Evolutionary conservation across 2,888 invertebrate genomes (phyloP).

Genomic region (Drosophila limbata): DNA sequence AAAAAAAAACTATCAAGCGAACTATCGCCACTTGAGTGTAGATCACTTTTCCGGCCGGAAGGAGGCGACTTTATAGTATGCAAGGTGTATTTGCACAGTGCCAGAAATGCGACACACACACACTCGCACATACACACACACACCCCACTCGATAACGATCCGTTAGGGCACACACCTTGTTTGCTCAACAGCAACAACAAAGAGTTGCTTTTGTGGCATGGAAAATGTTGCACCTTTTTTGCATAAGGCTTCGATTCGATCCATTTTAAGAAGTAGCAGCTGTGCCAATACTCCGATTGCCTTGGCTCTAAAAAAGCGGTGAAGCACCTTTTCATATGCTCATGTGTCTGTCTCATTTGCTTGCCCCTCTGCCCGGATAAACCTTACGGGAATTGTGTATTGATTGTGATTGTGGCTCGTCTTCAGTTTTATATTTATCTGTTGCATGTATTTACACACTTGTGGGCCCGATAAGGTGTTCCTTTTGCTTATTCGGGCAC

Average conservation of each 20-base stretch:
- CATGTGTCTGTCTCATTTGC: slow-evolving; percentile 32
- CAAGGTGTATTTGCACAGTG: slow-evolving; percentile 77
- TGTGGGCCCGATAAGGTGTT: slow-evolving; percentile 53
- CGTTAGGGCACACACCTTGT: slow-evolving; percentile 61
- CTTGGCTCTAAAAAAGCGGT: slow-evolving; percentile 10
- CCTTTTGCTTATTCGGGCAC: slow-evolving; percentile 12
- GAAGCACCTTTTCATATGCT: slow-evolving; percentile 57
- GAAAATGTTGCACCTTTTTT: slow-evolving; percentile 76
- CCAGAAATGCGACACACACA: slow-evolving; percentile 37
- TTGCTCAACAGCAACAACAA: slow-evolving; percentile 70
- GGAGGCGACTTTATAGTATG: slow-evolving; percentile 50
- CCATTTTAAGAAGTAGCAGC: slow-evolving; percentile 58
- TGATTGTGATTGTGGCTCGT: slow-evolving; percentile 31
- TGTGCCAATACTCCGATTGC: slow-evolving; percentile 67
- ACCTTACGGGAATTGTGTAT: slow-evolving; percentile 46
- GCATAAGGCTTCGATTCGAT: slow-evolving; percentile 58
- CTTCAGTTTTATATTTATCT: slow-evolving; percentile 49
- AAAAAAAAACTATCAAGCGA: slow-evolving; percentile 8
- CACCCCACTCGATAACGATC: slow-evolving; percentile 46
- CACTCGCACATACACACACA: slow-evolving; percentile 2
- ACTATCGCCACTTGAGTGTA: slow-evolving; percentile 57
- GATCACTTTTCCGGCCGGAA: slow-evolving; percentile 73
- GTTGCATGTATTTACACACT: slow-evolving; percentile 46
- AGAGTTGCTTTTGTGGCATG: slow-evolving; percentile 74
- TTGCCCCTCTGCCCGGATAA: slow-evolving; percentile 40